phyloP scores from a whole-genome alignment of 2,113 vertebrate genomes.

The Baryphthengus martii region DNA sequence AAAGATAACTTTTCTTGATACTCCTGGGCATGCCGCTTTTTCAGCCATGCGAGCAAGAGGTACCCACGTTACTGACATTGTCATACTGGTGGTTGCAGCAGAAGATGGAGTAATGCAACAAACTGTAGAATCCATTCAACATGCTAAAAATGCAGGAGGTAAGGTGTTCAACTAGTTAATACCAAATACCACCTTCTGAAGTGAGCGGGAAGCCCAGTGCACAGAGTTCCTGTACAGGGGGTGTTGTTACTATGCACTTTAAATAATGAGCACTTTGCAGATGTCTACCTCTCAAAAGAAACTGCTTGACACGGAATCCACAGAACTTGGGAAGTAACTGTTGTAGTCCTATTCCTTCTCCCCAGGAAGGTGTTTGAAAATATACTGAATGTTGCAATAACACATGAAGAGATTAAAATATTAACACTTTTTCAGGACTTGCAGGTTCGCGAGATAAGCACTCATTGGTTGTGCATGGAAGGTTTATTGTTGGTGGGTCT shows the following conservation, averaged over 20 bases:
- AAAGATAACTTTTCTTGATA: slow-evolving; percentile 95
- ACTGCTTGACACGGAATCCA: not conserved
- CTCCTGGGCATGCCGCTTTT: slow-evolving; percentile 95
- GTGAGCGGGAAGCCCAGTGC: not conserved
- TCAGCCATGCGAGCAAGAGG: slow-evolving; percentile 92
- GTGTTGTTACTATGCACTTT: not conserved
- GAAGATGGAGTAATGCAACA: slow-evolving; percentile 98
- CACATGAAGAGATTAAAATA: not conserved
- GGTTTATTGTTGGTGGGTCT: accelerated
- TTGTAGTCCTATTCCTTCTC: not conserved
- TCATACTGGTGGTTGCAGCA: slow-evolving; percentile 92
- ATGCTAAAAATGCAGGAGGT: slow-evolving; percentile 87
- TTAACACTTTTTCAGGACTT: not conserved
- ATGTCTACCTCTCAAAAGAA: not conserved
- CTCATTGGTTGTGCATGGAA: accelerated
- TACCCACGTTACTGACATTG: slow-evolving; percentile 87
- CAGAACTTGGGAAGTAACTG: not conserved
- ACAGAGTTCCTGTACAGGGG: not conserved
- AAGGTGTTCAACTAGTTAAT: not conserved
- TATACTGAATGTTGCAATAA: not conserved
- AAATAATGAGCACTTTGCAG: not conserved
- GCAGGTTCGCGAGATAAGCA: not conserved
- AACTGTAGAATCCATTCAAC: slow-evolving; percentile 91
- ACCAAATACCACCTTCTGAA: not conserved
- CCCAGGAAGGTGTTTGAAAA: not conserved